Percentiles rank a stretch among this genome's conserved stretches.
phyloP scores from a whole-genome alignment of 2,888 invertebrate genomes.

The Diploptera punctata region DNA sequence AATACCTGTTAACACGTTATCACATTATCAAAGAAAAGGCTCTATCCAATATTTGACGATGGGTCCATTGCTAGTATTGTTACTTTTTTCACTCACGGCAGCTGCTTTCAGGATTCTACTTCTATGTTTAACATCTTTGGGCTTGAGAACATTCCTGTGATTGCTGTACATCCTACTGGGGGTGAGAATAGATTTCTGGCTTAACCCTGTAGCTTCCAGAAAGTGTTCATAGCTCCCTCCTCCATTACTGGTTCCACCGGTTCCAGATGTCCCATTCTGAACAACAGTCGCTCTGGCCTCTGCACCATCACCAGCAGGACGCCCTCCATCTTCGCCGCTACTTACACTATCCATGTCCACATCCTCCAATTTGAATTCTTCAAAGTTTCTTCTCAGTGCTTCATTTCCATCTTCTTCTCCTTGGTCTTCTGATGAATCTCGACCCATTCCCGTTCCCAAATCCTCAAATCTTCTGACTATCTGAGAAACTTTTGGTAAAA shows the following conservation, averaged over 20 bases:
- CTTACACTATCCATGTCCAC: conserved; percentile 60
- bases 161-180: conserved; percentile 73
- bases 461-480: conserved; percentile 55
- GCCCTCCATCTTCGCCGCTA: conserved; percentile 42
- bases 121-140: conserved; percentile 78
- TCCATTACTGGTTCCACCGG: not conserved
- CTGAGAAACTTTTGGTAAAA: conserved; percentile 50
- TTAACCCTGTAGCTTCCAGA: conserved; percentile 78
- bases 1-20: too few relatives aligned
- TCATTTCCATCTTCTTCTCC: conserved; percentile 70
- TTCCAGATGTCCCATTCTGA: conserved; percentile 46
- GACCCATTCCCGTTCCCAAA: conserved; percentile 48
- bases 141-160: conserved; percentile 77
- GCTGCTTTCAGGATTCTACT: conserved; percentile 69
- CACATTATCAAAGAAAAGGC: conserved; percentile 53
- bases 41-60: conserved; percentile 57
- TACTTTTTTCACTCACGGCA: conserved; percentile 44
- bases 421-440: too few relatives aligned
- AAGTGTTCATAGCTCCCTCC: conserved; percentile 70
- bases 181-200: conserved; percentile 78
- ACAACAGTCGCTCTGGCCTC: conserved; percentile 55
- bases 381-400: conserved; percentile 77
- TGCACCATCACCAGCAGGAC: conserved; percentile 43
- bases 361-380: conserved; percentile 80
- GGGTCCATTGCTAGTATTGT: conserved; percentile 48